Percentiles rank a stretch among this genome's conserved stretches.
Conservation (phyloP, 2,797 vertebrate species). For the Calcarius lapponicus region DNA sequence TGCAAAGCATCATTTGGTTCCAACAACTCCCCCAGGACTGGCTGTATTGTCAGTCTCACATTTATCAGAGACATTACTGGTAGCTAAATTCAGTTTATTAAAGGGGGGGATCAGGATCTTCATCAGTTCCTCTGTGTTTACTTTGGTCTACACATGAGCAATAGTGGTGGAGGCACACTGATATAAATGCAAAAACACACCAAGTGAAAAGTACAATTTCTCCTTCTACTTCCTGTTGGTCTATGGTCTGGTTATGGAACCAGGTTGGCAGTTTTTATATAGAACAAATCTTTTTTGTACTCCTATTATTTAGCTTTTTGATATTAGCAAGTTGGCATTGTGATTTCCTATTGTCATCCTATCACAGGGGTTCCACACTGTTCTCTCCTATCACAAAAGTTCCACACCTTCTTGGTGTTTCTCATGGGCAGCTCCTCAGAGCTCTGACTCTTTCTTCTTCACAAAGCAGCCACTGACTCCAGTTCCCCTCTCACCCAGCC, state of each 20-base stretch:
- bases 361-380: no score
- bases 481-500: no score
- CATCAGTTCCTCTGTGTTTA: background rate
- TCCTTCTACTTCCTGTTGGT: background rate
- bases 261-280: background rate
- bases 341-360: background rate
- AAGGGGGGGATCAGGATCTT: background rate
- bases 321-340: background rate
- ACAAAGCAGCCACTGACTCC: no score
- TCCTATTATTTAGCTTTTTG: background rate
- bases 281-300: background rate
- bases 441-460: no score
- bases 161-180: background rate
- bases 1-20: background rate
- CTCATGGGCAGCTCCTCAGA: no score
- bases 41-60: background rate
- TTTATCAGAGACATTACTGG: background rate
- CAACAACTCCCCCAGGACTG: background rate
- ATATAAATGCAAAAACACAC: background rate
- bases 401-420: no score
- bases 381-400: no score
- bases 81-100: background rate
- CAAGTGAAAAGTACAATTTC: background rate
- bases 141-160: background rate
- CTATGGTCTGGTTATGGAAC: background rate